Percentiles rank a stretch among this genome's conserved stretches.
phyloP scores from a whole-genome alignment of 2,113 vertebrate genomes.

The Herpetotheres cachinnans region DNA sequence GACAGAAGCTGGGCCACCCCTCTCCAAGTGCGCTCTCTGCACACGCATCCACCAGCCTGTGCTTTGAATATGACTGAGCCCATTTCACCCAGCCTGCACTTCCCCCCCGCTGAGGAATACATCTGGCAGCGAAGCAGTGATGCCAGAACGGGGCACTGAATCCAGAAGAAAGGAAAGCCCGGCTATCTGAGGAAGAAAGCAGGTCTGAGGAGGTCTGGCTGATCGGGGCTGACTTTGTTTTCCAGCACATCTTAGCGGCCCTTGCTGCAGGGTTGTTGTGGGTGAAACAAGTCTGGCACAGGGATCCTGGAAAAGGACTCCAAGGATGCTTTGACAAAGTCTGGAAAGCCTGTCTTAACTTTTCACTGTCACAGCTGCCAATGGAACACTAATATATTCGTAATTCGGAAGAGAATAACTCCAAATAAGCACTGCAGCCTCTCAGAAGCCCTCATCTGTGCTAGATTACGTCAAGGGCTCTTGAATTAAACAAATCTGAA shows the following conservation, averaged over 20 bases:
- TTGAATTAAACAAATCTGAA: constrained; percentile 75
- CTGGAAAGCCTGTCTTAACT: constrained; percentile 31
- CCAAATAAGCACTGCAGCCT: constrained; percentile 53
- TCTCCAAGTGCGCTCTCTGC: not conserved
- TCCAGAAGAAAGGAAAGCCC: not conserved
- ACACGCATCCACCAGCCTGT: not conserved
- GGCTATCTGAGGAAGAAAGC: not conserved
- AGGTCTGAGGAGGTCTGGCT: not conserved
- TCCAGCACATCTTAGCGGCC: not conserved
- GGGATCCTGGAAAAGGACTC: not conserved
- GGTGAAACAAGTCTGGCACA: not conserved
- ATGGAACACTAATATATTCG: constrained; percentile 45
- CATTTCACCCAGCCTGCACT: not conserved
- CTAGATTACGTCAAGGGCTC: constrained; percentile 67
- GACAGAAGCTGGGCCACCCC: not conserved
- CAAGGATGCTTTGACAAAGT: constrained; percentile 31
- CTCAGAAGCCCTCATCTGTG: constrained; percentile 59
- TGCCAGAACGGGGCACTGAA: not conserved
- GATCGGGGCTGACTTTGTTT: not conserved
- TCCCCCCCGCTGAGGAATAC: too few species aligned
- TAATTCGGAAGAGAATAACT: constrained; percentile 61
- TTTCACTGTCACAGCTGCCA: constrained; percentile 28
- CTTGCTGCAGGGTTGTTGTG: not conserved
- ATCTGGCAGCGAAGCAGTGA: not conserved
- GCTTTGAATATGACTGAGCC: not conserved